phyloP scores from a whole-genome alignment of 1,140 invertebrate species.

The Acromyrmex echinatior region DNA sequence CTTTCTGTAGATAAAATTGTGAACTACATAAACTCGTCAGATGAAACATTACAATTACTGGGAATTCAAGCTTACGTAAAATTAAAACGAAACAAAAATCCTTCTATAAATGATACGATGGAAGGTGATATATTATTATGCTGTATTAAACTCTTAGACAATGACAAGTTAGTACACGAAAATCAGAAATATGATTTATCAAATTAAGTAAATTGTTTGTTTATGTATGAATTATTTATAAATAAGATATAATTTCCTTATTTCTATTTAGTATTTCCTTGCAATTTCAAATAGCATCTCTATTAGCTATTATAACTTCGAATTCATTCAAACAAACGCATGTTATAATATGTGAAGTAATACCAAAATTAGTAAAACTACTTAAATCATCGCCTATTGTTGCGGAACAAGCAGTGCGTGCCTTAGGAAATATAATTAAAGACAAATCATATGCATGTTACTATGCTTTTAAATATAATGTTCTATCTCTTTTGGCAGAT shows the following conservation, averaged over 20 bases:
- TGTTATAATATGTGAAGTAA: slow-evolving; percentile 94
- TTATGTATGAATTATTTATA: not conserved
- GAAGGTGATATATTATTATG: slow-evolving; percentile 93
- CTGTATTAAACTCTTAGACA: slow-evolving; percentile 92
- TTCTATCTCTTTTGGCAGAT: slow-evolving; percentile 90
- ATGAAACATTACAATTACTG: slow-evolving; percentile 88
- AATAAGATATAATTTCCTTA: slow-evolving; percentile 23
- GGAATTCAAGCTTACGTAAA: slow-evolving; percentile 94
- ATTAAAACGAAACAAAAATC: slow-evolving; percentile 96
- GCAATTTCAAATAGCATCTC: slow-evolving; percentile 99
- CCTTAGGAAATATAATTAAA: slow-evolving; percentile 98
- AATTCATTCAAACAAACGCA: slow-evolving; percentile 96
- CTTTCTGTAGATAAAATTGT: slow-evolving; percentile 89
- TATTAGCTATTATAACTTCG: slow-evolving; percentile 98
- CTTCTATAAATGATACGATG: slow-evolving; percentile 97
- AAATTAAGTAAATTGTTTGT: not conserved
- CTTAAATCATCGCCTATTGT: slow-evolving; percentile 93
- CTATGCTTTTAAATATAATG: slow-evolving; percentile 90
- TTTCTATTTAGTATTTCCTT: slow-evolving; percentile 90
- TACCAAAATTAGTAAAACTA: slow-evolving; percentile 94
- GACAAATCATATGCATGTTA: slow-evolving; percentile 93
- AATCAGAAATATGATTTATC: not conserved
- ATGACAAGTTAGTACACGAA: slow-evolving; percentile 88
- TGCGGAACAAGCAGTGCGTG: slow-evolving; percentile 99
- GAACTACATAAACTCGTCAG: slow-evolving; percentile 88